Conservation (phyloP, 2,797 vertebrate genomes). For the Tinamus major region DNA sequence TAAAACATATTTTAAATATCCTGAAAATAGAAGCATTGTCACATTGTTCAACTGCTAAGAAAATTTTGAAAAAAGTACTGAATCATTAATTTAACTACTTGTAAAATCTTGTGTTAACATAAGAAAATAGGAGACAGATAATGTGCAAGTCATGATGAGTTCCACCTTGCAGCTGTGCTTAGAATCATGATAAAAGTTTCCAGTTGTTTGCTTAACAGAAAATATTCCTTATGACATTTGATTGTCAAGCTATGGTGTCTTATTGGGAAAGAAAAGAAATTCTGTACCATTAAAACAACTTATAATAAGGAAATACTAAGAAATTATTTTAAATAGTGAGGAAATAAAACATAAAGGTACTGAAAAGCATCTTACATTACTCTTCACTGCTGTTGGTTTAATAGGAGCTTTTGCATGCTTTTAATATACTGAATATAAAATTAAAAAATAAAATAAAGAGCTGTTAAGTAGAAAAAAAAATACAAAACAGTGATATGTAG, state of each 20-base stretch:
- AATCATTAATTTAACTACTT: neutral
- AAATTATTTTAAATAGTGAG: neutral
- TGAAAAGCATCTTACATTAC: neutral
- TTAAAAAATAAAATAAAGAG: neutral
- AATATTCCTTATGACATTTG: neutral
- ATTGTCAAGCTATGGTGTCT: neutral
- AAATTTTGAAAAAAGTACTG: neutral
- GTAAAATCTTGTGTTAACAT: neutral
- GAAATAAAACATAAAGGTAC: neutral
- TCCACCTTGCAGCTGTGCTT: neutral
- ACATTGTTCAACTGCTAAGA: neutral
- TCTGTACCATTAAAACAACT: neutral
- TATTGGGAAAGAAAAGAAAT: neutral
- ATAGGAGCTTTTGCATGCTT: neutral
- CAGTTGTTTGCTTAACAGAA: neutral
- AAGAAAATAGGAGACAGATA: neutral
- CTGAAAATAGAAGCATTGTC: neutral
- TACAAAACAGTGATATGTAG: neutral
- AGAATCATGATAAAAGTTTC: neutral
- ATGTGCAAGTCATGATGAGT: neutral
- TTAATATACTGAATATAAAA: neutral
- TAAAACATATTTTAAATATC: neutral
- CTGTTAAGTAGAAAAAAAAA: neutral
- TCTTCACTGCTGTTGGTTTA: neutral
- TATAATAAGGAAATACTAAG: neutral